A percentile compares a stretch with the other conserved stretches of the same genome.
Conservation (phyloP, 53 echinoderm and acorn worm species). For the Actinopyga echinites region DNA sequence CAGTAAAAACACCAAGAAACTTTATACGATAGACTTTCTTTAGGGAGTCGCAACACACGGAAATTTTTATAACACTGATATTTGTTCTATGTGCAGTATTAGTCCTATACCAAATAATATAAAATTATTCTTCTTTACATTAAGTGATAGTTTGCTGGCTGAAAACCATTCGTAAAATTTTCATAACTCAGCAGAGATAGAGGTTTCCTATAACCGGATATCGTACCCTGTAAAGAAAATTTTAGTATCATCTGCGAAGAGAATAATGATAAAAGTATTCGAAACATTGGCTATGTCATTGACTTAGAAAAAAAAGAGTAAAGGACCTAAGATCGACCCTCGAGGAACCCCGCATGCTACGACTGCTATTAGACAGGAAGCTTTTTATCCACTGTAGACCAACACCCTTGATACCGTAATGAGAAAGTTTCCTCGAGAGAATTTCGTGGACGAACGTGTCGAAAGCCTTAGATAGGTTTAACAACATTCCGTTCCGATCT, state of each 20-base stretch:
- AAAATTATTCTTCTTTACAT: too few relatives aligned
- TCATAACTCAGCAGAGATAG: neutral
- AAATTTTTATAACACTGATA: too few relatives aligned
- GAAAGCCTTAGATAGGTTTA: constrained; percentile 6
- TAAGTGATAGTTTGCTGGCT: too few relatives aligned
- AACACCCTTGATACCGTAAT: neutral
- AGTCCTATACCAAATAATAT: too few relatives aligned
- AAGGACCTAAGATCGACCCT: neutral
- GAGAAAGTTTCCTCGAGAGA: neutral
- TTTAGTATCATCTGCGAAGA: neutral
- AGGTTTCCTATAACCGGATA: neutral
- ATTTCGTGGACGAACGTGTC: neutral
- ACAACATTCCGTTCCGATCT: neutral
- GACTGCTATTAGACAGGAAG: neutral
- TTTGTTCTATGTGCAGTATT: too few relatives aligned
- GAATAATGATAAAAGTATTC: neutral
- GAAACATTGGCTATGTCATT: constrained; percentile 4
- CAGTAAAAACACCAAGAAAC: too few relatives aligned
- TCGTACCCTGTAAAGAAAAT: too few relatives aligned
- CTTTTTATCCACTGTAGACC: neutral
- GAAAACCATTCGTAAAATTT: neutral
- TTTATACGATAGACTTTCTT: too few relatives aligned
- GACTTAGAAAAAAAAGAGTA: neutral
- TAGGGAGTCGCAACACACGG: too few relatives aligned
- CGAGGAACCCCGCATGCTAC: neutral